Evolutionary conservation across 2,888 invertebrate species (phyloP), one percentile per base, ranked within the genome.

Genomic region (Hyles lineata): DNA sequence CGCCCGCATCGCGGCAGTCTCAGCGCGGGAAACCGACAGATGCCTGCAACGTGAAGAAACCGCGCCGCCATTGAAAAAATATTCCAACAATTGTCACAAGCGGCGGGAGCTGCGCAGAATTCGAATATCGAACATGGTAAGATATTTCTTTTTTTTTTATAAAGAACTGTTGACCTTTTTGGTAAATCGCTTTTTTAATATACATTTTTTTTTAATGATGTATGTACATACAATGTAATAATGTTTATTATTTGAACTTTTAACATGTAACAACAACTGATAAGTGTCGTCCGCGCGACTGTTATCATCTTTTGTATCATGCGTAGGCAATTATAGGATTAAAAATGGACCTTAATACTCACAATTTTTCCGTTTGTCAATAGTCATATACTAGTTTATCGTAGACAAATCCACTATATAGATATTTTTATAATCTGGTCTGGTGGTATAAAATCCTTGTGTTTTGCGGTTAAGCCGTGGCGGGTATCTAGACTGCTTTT

Each of bases 1-100:
- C 74, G 84, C 86, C 76, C 89, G 87, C 76, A 83, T 87, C 81
- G 86, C 89, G 79, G 90, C 90, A 84, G 89, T 90, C 70, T 80
- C 81, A 60, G 83, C 87, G 80, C 87, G 87, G 74, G 87, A 86
- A 80, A 80, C 87, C 73, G 82, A 80, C 78, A 85, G 84, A 63
- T 86, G 86, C 83, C 82, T 85, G 78, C 82, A 81, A 77, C 76
- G 75, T 74, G 80, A 80, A 75, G 77, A 81, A 70, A 72, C 76
- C 59, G 77, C 74, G 23, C 74, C 74, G 71, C 29, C 77, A 7
- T 63, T 74, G 72, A 86, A 86, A 81, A 86, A 82, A 78, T 84
- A 88, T 76, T 78, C 80, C 9, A 72, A 69, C 50, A 75, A 74
- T 74, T 85, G 84, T 70, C 79, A 75, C 72, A 83, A 82, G 72